A percentile compares a stretch with the other conserved stretches of the same genome.
Conservation (phyloP, 2,797 vertebrate species). For the Yasuhikotakia modesta region DNA sequence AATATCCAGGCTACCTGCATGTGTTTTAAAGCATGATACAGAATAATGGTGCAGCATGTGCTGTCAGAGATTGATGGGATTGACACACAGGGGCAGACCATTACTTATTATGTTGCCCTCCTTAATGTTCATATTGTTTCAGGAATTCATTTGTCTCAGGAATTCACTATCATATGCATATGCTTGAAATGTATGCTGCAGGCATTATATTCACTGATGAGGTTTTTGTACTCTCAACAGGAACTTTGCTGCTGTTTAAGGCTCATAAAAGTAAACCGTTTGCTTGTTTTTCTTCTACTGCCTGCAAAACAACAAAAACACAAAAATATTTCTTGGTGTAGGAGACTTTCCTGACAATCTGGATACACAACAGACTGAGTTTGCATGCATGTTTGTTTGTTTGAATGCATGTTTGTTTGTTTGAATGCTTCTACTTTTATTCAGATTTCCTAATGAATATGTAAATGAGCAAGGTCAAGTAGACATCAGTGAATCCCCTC, state of each 20-base stretch:
- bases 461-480: slow-evolving; percentile 74
- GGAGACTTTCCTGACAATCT: slow-evolving; percentile 62
- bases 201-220: slow-evolving; percentile 31
- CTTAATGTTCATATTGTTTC: neutral
- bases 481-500: slow-evolving; percentile 70
- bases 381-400: slow-evolving; percentile 24
- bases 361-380: slow-evolving; percentile 60
- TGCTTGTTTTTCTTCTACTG: slow-evolving; percentile 23
- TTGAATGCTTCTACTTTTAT: slow-evolving; percentile 65
- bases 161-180: slow-evolving; percentile 9
- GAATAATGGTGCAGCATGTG: neutral
- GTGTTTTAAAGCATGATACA: neutral
- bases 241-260: slow-evolving; percentile 36
- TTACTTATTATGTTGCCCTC: neutral
- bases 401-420: slow-evolving; percentile 56
- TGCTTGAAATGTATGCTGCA: slow-evolving; percentile 32
- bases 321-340: slow-evolving; percentile 30
- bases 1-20: neutral
- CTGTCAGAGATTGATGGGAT: slow-evolving; percentile 7
- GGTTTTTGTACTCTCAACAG: slow-evolving; percentile 7
- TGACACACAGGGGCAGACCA: neutral
- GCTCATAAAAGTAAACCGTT: slow-evolving; percentile 36
- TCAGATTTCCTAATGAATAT: slow-evolving; percentile 74
- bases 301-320: slow-evolving; percentile 38
- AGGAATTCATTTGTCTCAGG: no score